Percentiles rank a stretch among this genome's conserved stretches.
Conservation (phyloP, 2,797 vertebrate genomes). For the Enteromius unitaeniatus region DNA sequence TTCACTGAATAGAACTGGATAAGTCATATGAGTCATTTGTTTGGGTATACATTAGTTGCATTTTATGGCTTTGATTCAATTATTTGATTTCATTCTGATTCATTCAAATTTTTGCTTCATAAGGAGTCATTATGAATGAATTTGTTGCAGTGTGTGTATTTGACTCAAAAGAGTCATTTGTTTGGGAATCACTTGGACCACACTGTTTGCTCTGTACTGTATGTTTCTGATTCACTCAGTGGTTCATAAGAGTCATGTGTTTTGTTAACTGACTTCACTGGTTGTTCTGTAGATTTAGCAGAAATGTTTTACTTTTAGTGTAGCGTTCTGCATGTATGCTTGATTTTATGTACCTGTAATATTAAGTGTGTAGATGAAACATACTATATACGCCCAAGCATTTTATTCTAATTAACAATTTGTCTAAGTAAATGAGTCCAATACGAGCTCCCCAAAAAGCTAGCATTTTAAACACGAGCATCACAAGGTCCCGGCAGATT, state of each 20-base stretch:
- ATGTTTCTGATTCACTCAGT: neutral
- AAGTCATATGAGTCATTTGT: neutral
- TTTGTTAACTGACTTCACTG: neutral
- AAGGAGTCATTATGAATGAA: neutral
- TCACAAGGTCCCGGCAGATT: constrained; percentile 17
- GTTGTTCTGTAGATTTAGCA: neutral
- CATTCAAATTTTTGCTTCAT: neutral
- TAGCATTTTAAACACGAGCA: neutral
- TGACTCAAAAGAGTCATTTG: neutral
- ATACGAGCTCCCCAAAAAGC: constrained; percentile 7
- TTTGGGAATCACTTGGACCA: neutral
- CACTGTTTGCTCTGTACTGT: neutral
- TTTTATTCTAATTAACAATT: no score
- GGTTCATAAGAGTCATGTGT: neutral
- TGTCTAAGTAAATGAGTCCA: neutral
- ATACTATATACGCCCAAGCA: no score
- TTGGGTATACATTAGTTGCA: no score
- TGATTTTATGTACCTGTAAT: neutral
- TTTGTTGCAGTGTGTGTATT: neutral
- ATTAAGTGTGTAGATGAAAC: neutral
- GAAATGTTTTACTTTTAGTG: neutral
- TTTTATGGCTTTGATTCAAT: neutral
- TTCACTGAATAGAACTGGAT: neutral
- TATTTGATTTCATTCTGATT: neutral
- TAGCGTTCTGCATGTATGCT: neutral